These are phyloP conservation scores for Xanthia togata DNA, from an alignment of 2,888 invertebrate species.

Conservation along the genomic window DNA sequence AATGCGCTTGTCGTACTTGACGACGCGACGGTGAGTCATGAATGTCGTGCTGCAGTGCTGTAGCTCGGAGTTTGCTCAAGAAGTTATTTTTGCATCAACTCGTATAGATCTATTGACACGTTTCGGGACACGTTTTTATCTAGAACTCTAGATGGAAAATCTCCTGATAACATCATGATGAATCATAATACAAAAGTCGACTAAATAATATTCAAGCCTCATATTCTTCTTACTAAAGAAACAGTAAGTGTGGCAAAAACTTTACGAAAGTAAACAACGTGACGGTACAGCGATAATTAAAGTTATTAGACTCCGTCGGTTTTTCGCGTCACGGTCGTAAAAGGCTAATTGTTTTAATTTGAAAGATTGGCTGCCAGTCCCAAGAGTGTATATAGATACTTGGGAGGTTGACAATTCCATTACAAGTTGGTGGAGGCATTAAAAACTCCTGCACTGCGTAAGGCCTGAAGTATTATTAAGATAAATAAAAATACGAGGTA, in stretches of 20 bases:
- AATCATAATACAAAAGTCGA: slow-evolving; percentile 17
- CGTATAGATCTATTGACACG: slow-evolving; percentile 26
- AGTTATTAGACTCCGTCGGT: slow-evolving; percentile 51
- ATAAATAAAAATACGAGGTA: slow-evolving; percentile 50
- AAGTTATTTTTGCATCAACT: slow-evolving; percentile 33
- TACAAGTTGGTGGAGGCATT: neutral
- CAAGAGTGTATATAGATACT: slow-evolving; percentile 21
- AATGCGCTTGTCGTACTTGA: slow-evolving; percentile 52
- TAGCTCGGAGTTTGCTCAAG: slow-evolving; percentile 22
- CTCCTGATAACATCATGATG: slow-evolving; percentile 1
- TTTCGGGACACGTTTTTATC: slow-evolving; percentile 31
- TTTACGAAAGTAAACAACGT: slow-evolving; percentile 33
- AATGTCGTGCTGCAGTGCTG: slow-evolving; percentile 49
- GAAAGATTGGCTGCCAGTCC: slow-evolving; percentile 30
- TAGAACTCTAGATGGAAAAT: slow-evolving; percentile 21
- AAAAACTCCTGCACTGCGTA: slow-evolving; percentile 18
- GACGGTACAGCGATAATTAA: slow-evolving; percentile 49
- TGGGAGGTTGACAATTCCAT: slow-evolving; percentile 34
- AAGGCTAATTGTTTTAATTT: slow-evolving; percentile 50
- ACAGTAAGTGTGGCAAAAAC: slow-evolving; percentile 32
- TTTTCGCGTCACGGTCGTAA: slow-evolving; percentile 53
- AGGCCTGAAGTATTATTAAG: slow-evolving; percentile 20
- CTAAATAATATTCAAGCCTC: neutral
- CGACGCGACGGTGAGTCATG: slow-evolving; percentile 57
- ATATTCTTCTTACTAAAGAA: slow-evolving; percentile 32